Base-by-base conservation (phyloP, 2,797 vertebrate genomes). In the Argyrosomus regius region DNA sequence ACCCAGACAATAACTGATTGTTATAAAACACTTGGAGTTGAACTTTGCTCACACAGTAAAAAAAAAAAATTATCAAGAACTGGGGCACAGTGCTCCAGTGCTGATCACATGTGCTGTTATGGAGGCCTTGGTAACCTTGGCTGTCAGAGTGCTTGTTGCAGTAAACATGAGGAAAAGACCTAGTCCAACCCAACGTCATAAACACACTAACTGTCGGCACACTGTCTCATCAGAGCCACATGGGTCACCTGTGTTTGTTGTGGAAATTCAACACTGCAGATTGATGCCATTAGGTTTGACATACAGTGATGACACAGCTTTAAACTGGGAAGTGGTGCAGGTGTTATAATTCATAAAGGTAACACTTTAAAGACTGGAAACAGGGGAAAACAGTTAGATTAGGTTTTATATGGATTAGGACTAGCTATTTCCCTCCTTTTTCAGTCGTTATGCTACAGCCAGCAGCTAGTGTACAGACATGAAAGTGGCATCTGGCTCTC, bases 241-340 rank as follows among this genome's bases (percentile, higher is more conserved):
- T 52, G 73, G 76, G 52, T 82, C 87, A 81, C 63, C 50, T 48
- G 73, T 86, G 86, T 84, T 87, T 88, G 78, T 91, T 87, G 65
- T 84, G 82, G 61, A 81, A 87, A 87, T 80, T 82, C 39, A 82
- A 48, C 60, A 22, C 35, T 26, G 78, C 49, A 69, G 65, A 85
- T n/a, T 75, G 78, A 72, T 24, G 60, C 49, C 71, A 50, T 50
- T 45, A 56, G 1, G 12, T 68, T 24, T 64, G 50, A 69, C 35
- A 72, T 20, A 53, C 9, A 58, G 0, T 24, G 28, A 50, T 45
- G 50, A 35, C 56, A 41, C 53, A 24, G 24, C 20, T 59, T 45
- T 57, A 48, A 68, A 43, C 43, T 11, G 6, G 39, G 41, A 71
- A 26, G 46, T 22, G 11, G 8, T 60, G 17, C 26, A 35, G 17